Evolutionary conservation across 2,888 invertebrate genomes (phyloP), one percentile per base, ranked within the genome.

Genomic region (Acrobasis suavella): DNA sequence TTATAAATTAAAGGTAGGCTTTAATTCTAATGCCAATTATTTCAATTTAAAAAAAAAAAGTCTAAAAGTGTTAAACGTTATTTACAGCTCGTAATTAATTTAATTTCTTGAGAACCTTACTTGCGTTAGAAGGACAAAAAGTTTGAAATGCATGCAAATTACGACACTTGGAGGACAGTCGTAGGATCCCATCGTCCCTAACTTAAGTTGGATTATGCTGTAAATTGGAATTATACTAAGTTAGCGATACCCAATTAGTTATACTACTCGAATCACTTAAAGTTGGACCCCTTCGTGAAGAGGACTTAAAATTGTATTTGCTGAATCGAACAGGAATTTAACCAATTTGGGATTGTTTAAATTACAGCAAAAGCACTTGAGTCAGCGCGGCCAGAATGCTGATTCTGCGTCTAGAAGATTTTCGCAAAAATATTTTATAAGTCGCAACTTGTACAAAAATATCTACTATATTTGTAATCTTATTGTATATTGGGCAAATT

Each of bases 121-220:
- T 72, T 71, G 72, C 69, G 69, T 67, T 64, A 69, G 63, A 64
- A 65, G 54, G 64, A 65, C 70, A 70, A 75, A 77, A 77, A 77
- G 69, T 73, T 76, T 69, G 66, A 71, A 77, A 76, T 79, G 69
- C 73, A 78, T 77, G 78, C 71, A 79, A 78, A 79, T 78, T 73
- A 75, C 72, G 67, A 49, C 50, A 62, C 62, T 55, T 50, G 65
- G 69, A 66, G 65, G 64, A 66, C 68, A 65, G 63, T 62, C 64
- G 67, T 60, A 67, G n/a, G 67, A 68, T 70, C 71, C 72, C 69
- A 72, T 71, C 69, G 72, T 72, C 72, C 74, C 70, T 65, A 70
- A 74, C 74, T 72, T 68, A 68, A 73, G 72, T 77, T 76, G 74
- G 76, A 78, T 79, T 75, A 77, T 76, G 72, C 75, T 69, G 72